These are phyloP conservation scores for Bimastos eiseni DNA, from an alignment of 2,888 invertebrate species.

Conservation along the genomic window DNA sequence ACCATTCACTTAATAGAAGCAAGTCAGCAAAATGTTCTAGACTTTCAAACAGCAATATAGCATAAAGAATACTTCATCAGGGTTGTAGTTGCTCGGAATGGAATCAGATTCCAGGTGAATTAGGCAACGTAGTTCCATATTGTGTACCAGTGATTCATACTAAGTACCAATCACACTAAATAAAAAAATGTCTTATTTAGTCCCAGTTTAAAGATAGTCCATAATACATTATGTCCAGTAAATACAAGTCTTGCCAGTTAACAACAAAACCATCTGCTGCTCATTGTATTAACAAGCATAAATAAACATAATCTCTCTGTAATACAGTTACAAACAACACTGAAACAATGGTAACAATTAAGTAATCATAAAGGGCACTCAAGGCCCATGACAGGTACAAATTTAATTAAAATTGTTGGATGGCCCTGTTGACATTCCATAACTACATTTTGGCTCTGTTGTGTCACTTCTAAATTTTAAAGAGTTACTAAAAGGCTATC, in stretches of 20 bases:
- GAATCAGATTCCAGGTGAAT: not conserved
- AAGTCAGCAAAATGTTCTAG: not conserved
- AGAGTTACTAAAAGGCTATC: not conserved
- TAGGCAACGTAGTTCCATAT: no score
- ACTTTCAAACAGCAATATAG: not conserved
- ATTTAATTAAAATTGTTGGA: not conserved
- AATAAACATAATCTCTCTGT: not conserved
- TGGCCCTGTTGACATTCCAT: not conserved
- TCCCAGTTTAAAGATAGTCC: not conserved
- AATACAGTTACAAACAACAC: not conserved
- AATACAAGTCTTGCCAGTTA: not conserved
- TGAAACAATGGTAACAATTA: constrained; percentile 9
- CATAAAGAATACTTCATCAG: not conserved
- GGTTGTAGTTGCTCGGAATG: not conserved
- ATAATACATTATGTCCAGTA: not conserved
- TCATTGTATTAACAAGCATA: not conserved
- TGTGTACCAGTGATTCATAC: not conserved
- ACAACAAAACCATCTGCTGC: not conserved
- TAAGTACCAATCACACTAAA: not conserved
- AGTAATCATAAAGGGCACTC: not conserved
- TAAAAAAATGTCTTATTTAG: not conserved
- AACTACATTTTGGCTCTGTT: not conserved
- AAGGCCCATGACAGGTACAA: not conserved
- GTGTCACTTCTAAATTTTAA: not conserved
- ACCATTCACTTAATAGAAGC: not conserved